phyloP scores from a whole-genome alignment of 2,797 vertebrate species.

The Cyprinella venusta region DNA sequence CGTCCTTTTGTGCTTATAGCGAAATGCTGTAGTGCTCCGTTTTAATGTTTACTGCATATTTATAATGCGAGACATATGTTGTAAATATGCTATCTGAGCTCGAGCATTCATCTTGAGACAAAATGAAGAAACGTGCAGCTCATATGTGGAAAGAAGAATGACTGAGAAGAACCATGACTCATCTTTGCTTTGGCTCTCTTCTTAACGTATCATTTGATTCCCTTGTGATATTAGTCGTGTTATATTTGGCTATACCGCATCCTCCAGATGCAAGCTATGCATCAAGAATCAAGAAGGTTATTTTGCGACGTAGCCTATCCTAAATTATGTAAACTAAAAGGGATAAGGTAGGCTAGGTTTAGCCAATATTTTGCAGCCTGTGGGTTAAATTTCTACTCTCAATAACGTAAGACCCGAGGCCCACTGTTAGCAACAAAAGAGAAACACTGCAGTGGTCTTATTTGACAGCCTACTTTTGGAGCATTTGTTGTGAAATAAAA shows the following conservation, averaged over 20 bases:
- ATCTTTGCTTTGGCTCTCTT: neutral
- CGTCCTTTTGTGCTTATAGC: slow-evolving; percentile 1
- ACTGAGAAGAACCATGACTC: slow-evolving; percentile 11
- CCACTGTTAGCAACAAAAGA: neutral
- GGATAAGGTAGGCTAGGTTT: slow-evolving; percentile 1
- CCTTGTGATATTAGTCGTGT: neutral
- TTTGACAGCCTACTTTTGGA: neutral
- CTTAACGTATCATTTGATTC: slow-evolving; percentile 9
- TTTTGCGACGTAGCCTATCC: neutral
- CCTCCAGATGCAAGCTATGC: neutral
- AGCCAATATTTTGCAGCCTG: neutral
- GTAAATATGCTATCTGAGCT: slow-evolving; percentile 70
- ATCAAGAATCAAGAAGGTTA: neutral
- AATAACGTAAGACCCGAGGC: neutral
- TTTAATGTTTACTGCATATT: slow-evolving; percentile 57
- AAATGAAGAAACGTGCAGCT: slow-evolving; percentile 50
- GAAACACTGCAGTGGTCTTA: neutral
- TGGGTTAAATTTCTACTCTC: neutral
- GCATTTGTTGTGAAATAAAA: neutral
- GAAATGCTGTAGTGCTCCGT: slow-evolving; percentile 36
- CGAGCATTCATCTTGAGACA: slow-evolving; percentile 58
- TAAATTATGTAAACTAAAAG: slow-evolving; percentile 15
- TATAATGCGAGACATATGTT: slow-evolving; percentile 72
- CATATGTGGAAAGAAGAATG: slow-evolving; percentile 46
- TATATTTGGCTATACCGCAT: slow-evolving; percentile 27